A percentile compares a stretch with the other conserved stretches of the same genome.
phyloP scores from a whole-genome alignment of 2,888 invertebrate genomes.

The Drosophila anceps region DNA sequence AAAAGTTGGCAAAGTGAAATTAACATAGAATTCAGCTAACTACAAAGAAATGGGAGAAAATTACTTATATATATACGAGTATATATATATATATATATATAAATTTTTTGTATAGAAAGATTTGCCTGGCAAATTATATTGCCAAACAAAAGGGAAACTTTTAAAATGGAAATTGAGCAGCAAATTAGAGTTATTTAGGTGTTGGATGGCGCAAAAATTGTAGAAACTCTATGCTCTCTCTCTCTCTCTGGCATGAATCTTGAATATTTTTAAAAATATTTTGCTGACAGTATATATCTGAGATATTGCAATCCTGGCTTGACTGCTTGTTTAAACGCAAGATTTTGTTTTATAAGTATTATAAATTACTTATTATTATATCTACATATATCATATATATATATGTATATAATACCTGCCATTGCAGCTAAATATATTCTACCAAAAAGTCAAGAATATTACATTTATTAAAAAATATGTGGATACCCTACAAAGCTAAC shows the following conservation, averaged over 20 bases:
- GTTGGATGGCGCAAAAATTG: not conserved
- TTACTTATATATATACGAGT: slow-evolving; percentile 13
- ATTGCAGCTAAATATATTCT: no score
- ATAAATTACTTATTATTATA: no score
- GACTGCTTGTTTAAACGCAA: not conserved
- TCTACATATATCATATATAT: no score
- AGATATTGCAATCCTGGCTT: not conserved
- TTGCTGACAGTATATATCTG: not conserved
- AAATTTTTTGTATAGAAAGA: no score
- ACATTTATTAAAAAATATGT: not conserved
- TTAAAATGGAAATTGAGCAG: slow-evolving; percentile 13
- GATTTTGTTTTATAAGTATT: no score
- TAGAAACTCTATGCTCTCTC: not conserved
- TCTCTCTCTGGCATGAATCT: not conserved
- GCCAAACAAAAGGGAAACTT: slow-evolving; percentile 36
- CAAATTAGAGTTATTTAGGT: not conserved
- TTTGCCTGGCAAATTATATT: slow-evolving; percentile 45
- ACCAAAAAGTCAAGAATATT: not conserved
- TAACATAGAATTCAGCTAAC: slow-evolving; percentile 53
- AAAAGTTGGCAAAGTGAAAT: slow-evolving; percentile 64
- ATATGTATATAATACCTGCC: no score
- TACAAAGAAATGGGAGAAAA: slow-evolving; percentile 17
- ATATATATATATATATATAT: not conserved
- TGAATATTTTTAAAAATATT: not conserved
- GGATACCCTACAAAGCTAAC: not conserved